Conservation (phyloP, 2,797 vertebrate species). For the Takifugu rubripes region DNA sequence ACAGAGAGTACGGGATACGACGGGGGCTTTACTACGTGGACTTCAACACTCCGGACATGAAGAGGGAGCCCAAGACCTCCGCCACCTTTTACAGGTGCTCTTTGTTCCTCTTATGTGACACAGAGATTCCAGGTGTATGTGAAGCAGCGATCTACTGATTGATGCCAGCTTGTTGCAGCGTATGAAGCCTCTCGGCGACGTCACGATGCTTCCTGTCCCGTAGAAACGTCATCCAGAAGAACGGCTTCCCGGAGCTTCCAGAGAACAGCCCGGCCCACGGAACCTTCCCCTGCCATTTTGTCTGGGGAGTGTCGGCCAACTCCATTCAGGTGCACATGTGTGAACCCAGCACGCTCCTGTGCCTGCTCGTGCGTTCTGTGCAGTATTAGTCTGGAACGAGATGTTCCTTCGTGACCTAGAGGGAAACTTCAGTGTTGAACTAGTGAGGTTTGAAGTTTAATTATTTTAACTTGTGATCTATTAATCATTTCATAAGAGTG, state of each 20-base stretch:
- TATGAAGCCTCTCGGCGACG: too few relatives aligned
- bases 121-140: too few relatives aligned
- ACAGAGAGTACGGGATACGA: slow-evolving; percentile 87
- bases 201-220: too few relatives aligned
- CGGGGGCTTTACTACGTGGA: slow-evolving; percentile 93
- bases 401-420: slow-evolving; percentile 4
- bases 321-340: slow-evolving; percentile 83
- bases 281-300: slow-evolving; percentile 88
- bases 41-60: slow-evolving; percentile 88
- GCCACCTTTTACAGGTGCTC: slow-evolving; percentile 83
- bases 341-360: neutral
- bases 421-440: slow-evolving; percentile 1
- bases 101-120: too few relatives aligned
- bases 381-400: neutral
- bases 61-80: slow-evolving; percentile 90
- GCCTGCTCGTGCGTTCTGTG: slow-evolving; percentile 3
- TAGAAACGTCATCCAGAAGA: slow-evolving; percentile 87
- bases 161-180: too few relatives aligned
- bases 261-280: slow-evolving; percentile 85
- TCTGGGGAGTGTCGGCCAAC: slow-evolving; percentile 91
- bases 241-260: slow-evolving; percentile 88
- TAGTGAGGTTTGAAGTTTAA: slow-evolving; percentile 16
- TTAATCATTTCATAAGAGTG: neutral
- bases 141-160: too few relatives aligned
- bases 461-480: neutral